phyloP scores from a whole-genome alignment of 2,888 invertebrate species.

The Trichacis sp. region DNA sequence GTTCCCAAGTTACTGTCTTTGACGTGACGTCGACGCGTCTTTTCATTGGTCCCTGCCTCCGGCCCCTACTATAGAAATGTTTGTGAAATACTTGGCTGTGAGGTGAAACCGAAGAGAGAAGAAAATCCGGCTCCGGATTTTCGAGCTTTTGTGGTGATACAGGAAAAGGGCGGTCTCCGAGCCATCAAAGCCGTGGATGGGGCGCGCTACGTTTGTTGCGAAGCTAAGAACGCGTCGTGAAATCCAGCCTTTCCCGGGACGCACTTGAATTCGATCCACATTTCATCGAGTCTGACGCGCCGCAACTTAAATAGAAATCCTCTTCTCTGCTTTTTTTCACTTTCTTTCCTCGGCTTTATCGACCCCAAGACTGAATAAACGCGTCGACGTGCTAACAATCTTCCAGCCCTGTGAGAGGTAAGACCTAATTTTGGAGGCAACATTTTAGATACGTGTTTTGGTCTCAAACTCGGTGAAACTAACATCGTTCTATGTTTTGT shows the following conservation, averaged over 20 bases:
- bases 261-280: conserved; percentile 12
- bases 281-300: conserved; percentile 8
- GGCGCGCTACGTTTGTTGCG: conserved; percentile 50
- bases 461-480: too few species aligned
- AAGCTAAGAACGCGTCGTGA: conserved; percentile 31
- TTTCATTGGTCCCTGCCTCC: conserved; percentile 11
- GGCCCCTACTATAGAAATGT: conserved; percentile 21
- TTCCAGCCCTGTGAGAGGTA: too few species aligned
- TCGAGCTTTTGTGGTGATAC: conserved; percentile 51
- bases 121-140: conserved; percentile 54
- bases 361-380: background rate
- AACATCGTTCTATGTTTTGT: too few species aligned
- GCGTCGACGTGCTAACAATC: conserved; percentile 8
- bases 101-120: conserved; percentile 20
- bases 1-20: conserved; percentile 21
- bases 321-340: conserved; percentile 6
- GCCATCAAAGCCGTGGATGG: conserved; percentile 58
- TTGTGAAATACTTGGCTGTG: conserved; percentile 23
- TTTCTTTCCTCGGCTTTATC: conserved; percentile 1
- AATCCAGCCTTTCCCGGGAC: conserved; percentile 22
- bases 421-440: too few species aligned
- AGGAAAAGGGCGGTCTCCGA: conserved; percentile 61
- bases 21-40: conserved; percentile 16
- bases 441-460: too few species aligned
- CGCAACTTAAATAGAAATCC: conserved; percentile 42